These are phyloP conservation scores for Eurytoma adleriae DNA, from an alignment of 2,888 invertebrate genomes.

Conservation along the genomic window DNA sequence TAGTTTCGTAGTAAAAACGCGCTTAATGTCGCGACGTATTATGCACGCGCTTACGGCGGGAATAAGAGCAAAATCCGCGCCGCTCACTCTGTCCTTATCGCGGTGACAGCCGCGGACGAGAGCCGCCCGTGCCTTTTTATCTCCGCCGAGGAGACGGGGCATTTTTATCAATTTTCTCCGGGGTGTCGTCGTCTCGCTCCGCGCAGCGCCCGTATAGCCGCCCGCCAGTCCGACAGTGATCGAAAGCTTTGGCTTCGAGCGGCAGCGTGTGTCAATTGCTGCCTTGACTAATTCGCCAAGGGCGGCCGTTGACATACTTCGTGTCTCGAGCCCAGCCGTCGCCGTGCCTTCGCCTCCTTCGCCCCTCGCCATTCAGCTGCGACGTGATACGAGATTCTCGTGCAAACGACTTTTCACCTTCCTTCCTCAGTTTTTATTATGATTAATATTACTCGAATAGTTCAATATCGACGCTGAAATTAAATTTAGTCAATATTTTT, in stretches of 20 bases:
- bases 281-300: slow-evolving; percentile 58
- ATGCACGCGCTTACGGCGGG: slow-evolving; percentile 46
- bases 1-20: slow-evolving; percentile 29
- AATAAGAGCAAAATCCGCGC: slow-evolving; percentile 36
- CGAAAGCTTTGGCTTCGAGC: slow-evolving; percentile 63
- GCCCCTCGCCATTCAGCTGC: no score
- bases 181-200: no score
- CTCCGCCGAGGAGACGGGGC: slow-evolving; percentile 58
- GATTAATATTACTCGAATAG: no score
- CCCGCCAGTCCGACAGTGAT: slow-evolving; percentile 66
- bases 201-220: background rate
- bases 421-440: no score
- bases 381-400: no score
- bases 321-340: background rate
- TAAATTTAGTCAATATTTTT: no score
- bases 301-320: slow-evolving; percentile 1
- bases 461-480: no score
- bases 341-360: background rate
- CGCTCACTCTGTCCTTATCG: slow-evolving; percentile 54
- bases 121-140: slow-evolving; percentile 54
- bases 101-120: slow-evolving; percentile 51
- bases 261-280: slow-evolving; percentile 62
- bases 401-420: no score
- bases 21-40: slow-evolving; percentile 45
- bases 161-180: slow-evolving; percentile 70